Base-by-base conservation (phyloP, 2,113 vertebrate species). In the Gallinago undulata region DNA sequence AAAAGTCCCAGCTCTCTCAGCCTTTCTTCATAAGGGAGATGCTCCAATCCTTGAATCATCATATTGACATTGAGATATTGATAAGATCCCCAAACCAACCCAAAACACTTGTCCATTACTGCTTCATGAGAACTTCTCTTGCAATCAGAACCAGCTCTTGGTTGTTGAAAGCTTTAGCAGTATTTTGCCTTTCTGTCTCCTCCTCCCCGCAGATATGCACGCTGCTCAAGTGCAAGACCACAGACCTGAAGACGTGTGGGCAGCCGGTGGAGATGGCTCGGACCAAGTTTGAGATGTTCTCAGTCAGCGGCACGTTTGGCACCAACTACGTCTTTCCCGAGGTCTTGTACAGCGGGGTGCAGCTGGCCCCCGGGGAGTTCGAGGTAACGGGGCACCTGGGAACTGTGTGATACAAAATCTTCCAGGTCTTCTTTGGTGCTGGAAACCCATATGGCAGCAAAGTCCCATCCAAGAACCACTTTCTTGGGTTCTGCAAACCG, bases 251-350 rank as follows among this genome's bases (percentile, higher is more conserved):
- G 12, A 92, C 90, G 0, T 98, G 98, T 9, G 96, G 98, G 17
- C 55, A 87, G 31, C 64, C 94, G 0, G 91, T 94, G 11, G 96
- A 96, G 43, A 92, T 12, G 1, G 97, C 98, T 27, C 84, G 91
- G 13, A 97, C 97, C 53, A 73, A 25, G 51, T 98, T 97, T 95
- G 87, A 97, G 9, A 87, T 53, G 25, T 97, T 98, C 91, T 97
- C 97, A 51, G 96, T 98, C 82, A 97, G 98, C 2, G 96, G 97
- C 43, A 98, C 94, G 1, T 98, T 98, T 50, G 85, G 82, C 43
- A 97, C 97, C 23, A 93, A 48, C 43, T 96, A 85, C 2, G 84
- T 98, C 70, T 98, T 98, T 37, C 98, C 97, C 6, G 96, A 98
- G 64, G 96, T 98, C 47, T 25, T 98, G 87, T 87, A 98, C 57